Evolutionary conservation across 2,113 vertebrate species (phyloP), one percentile per base, ranked within the genome.

Genomic region (Uropsilus gracilis): DNA sequence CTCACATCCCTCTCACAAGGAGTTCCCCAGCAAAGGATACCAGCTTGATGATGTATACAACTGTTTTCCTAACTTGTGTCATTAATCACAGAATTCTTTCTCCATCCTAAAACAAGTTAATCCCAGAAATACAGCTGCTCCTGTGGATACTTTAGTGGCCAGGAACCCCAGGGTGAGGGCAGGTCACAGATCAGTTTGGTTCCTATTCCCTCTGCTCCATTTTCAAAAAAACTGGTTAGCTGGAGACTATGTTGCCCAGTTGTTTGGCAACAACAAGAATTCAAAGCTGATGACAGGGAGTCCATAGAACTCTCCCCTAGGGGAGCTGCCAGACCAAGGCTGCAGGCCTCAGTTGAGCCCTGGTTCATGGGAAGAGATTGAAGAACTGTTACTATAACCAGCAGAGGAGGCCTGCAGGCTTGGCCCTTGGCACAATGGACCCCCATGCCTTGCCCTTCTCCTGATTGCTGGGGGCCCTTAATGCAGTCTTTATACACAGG

Each of bases 381-480:
- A 68, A 18, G 34, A 50, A 46, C 34, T 16, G 8, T 12, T 37
- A 24, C 20, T 13, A 30, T 13, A 30, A 16, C 4, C 6, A 2
- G n/a, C 28, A 86, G 61, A 44, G 75, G 26, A 76, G 59, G 18
- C 39, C 5, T 3, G 46, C 75, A 55, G 30, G 26, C 16, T 53
- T 5, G 39, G 34, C 6, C 64, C 22, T 6, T 6, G 39, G 22
- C 0, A 6, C 42, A 18, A 6, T 0, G 0, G n/a, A 9, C 24
- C n/a, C 17, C 13, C 0, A 0, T 0, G 18, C 20, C 48, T 22
- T 11, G 3, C 22, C 57, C 5, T 39, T 32, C 48, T 28, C 4
- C 63, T 83, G 59, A 32, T 46, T 90, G 32, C 48, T 24, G 14
- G 13, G 0, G 22, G 12, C n/a, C 53, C 16, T 75, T 4, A n/a